These are phyloP conservation scores for Odontomyia ornata DNA, from an alignment of 2,888 invertebrate genomes.

Conservation along the genomic window DNA sequence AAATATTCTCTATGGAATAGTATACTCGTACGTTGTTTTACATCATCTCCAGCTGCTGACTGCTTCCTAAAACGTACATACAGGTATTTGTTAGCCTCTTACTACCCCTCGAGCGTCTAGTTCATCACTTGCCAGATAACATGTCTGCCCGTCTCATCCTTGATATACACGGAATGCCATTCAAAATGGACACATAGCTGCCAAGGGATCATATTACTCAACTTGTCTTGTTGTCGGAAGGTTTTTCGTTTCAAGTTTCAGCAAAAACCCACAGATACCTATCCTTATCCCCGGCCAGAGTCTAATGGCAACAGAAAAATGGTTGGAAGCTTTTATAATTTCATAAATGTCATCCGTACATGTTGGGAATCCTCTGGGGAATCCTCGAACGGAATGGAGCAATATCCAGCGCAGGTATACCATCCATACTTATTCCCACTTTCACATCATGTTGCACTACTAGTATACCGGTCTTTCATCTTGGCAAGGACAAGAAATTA, in stretches of 20 bases:
- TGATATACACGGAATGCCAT: neutral
- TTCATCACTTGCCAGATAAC: slow-evolving; percentile 11
- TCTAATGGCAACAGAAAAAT: slow-evolving; percentile 34
- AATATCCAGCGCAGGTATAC: slow-evolving; percentile 7
- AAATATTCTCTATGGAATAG: no score
- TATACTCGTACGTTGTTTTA: no score
- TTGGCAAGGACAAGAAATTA: slow-evolving; percentile 8
- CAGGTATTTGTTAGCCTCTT: neutral
- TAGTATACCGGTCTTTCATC: neutral
- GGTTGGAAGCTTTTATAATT: slow-evolving; percentile 42
- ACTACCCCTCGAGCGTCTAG: neutral
- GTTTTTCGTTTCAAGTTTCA: neutral
- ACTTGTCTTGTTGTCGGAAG: slow-evolving; percentile 16
- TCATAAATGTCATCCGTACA: slow-evolving; percentile 41
- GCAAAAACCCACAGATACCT: slow-evolving; percentile 10
- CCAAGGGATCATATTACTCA: slow-evolving; percentile 38
- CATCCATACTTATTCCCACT: neutral
- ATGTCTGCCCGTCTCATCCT: neutral
- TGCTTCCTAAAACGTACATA: no score
- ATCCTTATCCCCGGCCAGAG: neutral
- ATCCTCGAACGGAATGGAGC: neutral
- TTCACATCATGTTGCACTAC: neutral
- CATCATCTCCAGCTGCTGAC: no score
- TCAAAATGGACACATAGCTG: slow-evolving; percentile 38
- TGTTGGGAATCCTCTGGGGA: slow-evolving; percentile 23